Percentiles rank a stretch among this genome's conserved stretches.
phyloP scores from a whole-genome alignment of 1,140 invertebrate genomes.

The Rhyzopertha dominica region DNA sequence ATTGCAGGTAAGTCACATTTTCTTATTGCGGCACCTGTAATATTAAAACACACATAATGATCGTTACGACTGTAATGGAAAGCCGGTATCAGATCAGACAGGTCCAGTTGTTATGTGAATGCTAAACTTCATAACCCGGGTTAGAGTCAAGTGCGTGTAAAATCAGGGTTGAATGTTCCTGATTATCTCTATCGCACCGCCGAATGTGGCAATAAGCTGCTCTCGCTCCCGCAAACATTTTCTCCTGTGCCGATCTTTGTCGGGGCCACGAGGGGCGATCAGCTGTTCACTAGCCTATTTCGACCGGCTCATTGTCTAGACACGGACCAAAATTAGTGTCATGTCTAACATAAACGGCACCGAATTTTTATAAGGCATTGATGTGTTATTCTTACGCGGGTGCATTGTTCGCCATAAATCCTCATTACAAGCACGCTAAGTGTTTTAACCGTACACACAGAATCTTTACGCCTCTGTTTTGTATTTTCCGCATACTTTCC shows the following conservation, averaged over 20 bases:
- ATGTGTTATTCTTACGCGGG: no score
- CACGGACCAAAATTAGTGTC: slow-evolving; percentile 17
- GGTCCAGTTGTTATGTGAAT: slow-evolving; percentile 38
- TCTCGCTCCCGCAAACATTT: slow-evolving; percentile 4
- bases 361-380: no score
- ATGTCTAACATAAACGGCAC: slow-evolving; percentile 13
- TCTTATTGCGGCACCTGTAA: no score
- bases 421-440: no score
- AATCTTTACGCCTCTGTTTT: no score
- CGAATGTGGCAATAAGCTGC: slow-evolving; percentile 2
- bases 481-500: no score
- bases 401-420: no score
- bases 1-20: slow-evolving; percentile 80
- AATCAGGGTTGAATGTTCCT: slow-evolving; percentile 45
- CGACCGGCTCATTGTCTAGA: slow-evolving; percentile 25
- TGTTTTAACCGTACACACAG: no score
- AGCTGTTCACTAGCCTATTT: slow-evolving; percentile 42
- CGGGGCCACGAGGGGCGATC: slow-evolving; percentile 38
- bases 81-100: no score
- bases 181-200: slow-evolving; percentile 24
- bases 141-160: slow-evolving; percentile 45
- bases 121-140: slow-evolving; percentile 19
- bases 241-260: slow-evolving; percentile 28
- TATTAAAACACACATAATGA: no score
- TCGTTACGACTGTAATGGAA: no score